Evolutionary conservation across 2,113 vertebrate species (phyloP).

Genomic region (Callionymus lyra): DNA sequence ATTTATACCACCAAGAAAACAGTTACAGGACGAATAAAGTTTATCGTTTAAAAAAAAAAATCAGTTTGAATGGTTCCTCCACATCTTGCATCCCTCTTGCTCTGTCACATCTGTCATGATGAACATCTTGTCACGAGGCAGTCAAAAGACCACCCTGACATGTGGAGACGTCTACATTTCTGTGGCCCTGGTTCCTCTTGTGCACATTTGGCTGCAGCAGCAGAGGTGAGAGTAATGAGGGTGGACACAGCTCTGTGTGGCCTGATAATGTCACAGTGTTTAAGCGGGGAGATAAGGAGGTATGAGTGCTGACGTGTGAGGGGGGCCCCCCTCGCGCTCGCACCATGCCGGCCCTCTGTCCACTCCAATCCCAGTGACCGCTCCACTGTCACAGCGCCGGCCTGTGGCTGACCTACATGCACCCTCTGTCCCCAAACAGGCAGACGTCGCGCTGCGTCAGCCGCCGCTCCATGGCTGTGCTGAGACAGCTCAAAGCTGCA

Average conservation of each 20-base stretch:
- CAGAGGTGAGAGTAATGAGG: slow-evolving; percentile 78
- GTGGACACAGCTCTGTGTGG: slow-evolving; percentile 76
- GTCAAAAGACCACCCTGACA: slow-evolving; percentile 24
- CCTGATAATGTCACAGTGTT: slow-evolving; percentile 79
- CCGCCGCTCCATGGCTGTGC: slow-evolving; percentile 33
- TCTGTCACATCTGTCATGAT: no score
- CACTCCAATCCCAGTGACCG: slow-evolving; percentile 54
- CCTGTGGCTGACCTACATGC: slow-evolving; percentile 65
- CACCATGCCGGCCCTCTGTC: slow-evolving; percentile 51
- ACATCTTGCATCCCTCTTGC: no score
- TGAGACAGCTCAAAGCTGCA: slow-evolving; percentile 60
- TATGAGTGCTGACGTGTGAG: slow-evolving; percentile 59
- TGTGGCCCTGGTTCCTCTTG: slow-evolving; percentile 61
- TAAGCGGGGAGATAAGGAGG: slow-evolving; percentile 42
- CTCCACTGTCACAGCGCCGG: slow-evolving; percentile 42
- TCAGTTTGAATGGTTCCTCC: no score
- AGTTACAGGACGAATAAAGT: no score
- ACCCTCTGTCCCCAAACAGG: slow-evolving; percentile 46
- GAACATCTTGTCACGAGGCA: no score
- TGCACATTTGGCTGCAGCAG: slow-evolving; percentile 68
- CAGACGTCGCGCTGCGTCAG: slow-evolving; percentile 48
- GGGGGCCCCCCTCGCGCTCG: slow-evolving; percentile 27
- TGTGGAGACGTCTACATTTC: background rate
- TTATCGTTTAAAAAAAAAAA: no score
- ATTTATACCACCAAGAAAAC: no score